phyloP scores from a whole-genome alignment of 2,797 vertebrate genomes.

The Phoebastria nigripes region DNA sequence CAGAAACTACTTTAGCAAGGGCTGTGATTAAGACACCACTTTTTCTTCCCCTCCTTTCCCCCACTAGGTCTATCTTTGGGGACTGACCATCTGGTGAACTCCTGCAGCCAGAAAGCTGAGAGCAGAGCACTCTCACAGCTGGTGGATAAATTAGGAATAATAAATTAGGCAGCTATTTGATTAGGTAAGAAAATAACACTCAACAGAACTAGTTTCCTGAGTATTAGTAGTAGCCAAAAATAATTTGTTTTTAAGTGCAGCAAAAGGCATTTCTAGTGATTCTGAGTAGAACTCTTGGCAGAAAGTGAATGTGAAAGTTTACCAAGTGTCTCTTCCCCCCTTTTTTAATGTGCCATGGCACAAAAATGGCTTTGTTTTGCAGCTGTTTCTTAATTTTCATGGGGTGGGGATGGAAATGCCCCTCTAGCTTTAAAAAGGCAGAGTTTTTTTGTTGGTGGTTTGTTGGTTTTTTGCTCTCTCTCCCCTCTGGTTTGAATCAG shows the following conservation, averaged over 20 bases:
- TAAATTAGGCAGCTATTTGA: background rate
- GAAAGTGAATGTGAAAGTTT: background rate
- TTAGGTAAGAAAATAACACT: background rate
- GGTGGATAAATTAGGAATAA: background rate
- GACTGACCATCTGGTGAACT: background rate
- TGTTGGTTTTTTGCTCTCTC: background rate
- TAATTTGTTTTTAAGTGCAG: background rate
- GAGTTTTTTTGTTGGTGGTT: background rate
- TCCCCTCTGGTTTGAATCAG: background rate
- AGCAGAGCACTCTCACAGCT: background rate
- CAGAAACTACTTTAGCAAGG: background rate
- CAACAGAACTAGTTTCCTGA: background rate
- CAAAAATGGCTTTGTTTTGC: background rate
- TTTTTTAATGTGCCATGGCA: background rate
- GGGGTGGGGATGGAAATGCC: background rate
- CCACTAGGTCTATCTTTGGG: background rate
- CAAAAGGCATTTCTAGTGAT: background rate
- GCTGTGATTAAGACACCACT: background rate
- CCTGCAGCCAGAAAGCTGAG: background rate
- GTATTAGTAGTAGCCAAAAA: background rate
- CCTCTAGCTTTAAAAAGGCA: background rate
- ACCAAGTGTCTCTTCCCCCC: accelerated
- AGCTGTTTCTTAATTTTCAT: background rate
- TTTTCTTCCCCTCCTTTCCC: background rate
- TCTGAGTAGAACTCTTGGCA: background rate